phyloP scores from a whole-genome alignment of 1,140 invertebrate genomes.

The Lerema accius region DNA sequence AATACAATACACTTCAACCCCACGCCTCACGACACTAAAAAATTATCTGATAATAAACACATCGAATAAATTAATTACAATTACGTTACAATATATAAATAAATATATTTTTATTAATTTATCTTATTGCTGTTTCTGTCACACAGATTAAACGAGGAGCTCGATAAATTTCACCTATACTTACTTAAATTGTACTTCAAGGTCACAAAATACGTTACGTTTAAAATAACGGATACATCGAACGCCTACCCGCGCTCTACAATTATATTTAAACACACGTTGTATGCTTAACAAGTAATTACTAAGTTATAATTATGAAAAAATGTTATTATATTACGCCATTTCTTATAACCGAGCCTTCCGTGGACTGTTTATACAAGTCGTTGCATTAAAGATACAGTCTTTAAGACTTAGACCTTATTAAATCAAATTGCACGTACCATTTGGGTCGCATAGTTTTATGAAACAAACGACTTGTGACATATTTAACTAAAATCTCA shows the following conservation, averaged over 20 bases:
- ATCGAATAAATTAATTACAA: constrained; percentile 57
- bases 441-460: no score
- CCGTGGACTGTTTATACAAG: not conserved
- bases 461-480: no score
- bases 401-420: no score
- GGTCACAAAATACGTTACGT: constrained; percentile 40
- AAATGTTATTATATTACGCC: not conserved
- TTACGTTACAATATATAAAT: constrained; percentile 55
- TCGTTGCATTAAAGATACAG: not conserved
- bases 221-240: constrained; percentile 1
- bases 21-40: constrained; percentile 48
- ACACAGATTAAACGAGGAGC: constrained; percentile 71
- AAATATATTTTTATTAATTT: constrained; percentile 60
- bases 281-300: constrained; percentile 3
- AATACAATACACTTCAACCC: constrained; percentile 45
- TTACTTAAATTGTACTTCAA: constrained; percentile 74
- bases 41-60: constrained; percentile 47
- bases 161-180: constrained; percentile 66
- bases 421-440: no score
- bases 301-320: not conserved
- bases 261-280: constrained; percentile 14
- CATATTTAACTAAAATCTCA: no score
- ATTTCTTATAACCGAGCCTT: not conserved
- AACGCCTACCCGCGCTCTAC: constrained; percentile 7
- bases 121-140: constrained; percentile 79